Conservation (phyloP, 1,140 invertebrate species). For the Portunus trituberculatus region DNA sequence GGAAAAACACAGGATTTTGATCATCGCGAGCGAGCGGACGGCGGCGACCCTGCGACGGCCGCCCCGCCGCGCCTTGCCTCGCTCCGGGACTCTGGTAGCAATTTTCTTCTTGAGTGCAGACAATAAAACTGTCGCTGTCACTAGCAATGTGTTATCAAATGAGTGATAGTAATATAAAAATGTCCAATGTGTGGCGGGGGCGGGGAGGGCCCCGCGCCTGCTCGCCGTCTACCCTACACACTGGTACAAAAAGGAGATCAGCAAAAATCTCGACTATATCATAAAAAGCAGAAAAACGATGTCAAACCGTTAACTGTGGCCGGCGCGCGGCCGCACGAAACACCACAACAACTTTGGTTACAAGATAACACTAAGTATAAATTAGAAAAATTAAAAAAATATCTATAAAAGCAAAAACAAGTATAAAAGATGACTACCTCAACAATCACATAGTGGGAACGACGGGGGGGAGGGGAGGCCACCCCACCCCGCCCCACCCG, state of each 20-base stretch:
- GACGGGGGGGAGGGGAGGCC: slow-evolving; percentile 17
- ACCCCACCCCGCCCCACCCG: neutral
- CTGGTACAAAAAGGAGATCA: slow-evolving; percentile 75
- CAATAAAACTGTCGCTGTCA: slow-evolving; percentile 73
- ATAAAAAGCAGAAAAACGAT: slow-evolving; percentile 76
- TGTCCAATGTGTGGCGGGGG: slow-evolving; percentile 62
- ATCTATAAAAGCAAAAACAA: slow-evolving; percentile 76
- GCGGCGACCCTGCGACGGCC: neutral
- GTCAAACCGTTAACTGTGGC: slow-evolving; percentile 68
- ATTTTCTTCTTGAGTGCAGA: slow-evolving; percentile 62
- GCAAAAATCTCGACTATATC: slow-evolving; percentile 76
- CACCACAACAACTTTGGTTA: slow-evolving; percentile 76
- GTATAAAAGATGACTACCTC: slow-evolving; percentile 75
- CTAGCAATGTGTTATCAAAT: slow-evolving; percentile 73
- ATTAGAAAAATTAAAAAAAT: slow-evolving; percentile 77
- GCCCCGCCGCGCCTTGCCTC: neutral
- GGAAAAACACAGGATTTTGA: slow-evolving; percentile 74
- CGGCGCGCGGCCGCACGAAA: slow-evolving; percentile 53
- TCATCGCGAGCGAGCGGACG: slow-evolving; percentile 24
- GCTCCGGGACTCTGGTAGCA: slow-evolving; percentile 17
- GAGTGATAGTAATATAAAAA: slow-evolving; percentile 70
- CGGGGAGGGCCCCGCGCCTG: slow-evolving; percentile 45
- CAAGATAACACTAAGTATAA: slow-evolving; percentile 76
- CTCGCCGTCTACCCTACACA: slow-evolving; percentile 68
- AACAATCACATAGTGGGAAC: slow-evolving; percentile 76